Percentiles rank a stretch among this genome's conserved stretches.
These are phyloP conservation scores for Todus mexicanus DNA, from an alignment of 2,797 vertebrate genomes.

Conservation along the genomic window DNA sequence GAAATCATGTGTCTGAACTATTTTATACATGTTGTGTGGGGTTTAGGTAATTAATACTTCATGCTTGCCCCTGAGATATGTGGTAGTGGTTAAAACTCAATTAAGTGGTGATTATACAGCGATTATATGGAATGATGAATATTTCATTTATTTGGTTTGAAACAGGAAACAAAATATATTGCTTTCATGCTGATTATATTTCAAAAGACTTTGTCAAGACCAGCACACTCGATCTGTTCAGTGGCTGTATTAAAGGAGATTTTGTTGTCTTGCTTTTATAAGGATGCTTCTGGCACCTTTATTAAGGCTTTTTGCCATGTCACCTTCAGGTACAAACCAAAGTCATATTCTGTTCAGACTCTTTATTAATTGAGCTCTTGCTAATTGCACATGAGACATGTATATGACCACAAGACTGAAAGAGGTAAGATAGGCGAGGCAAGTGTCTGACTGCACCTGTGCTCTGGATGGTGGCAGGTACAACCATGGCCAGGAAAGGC, in stretches of 20 bases:
- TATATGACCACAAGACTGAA: not conserved
- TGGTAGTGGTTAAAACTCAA: constrained; percentile 10
- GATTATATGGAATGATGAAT: constrained; percentile 5
- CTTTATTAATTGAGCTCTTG: not conserved
- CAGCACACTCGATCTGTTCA: not conserved
- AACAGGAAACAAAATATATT: not conserved
- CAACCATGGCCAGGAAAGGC: not conserved
- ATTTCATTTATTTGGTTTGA: constrained; percentile 16
- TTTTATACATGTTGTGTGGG: not conserved
- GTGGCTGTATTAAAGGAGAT: not conserved
- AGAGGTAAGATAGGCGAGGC: not conserved
- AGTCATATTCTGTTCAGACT: not conserved
- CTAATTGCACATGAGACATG: not conserved
- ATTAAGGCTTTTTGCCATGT: not conserved
- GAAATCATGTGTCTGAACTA: not conserved
- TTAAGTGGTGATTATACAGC: constrained; percentile 7
- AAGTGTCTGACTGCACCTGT: not conserved
- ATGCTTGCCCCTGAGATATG: not conserved
- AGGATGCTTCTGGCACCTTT: not conserved
- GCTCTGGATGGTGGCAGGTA: not conserved
- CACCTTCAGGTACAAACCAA: not conserved
- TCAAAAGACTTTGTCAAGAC: not conserved
- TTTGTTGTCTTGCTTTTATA: not conserved
- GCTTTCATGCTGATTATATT: not conserved
- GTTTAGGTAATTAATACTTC: constrained; percentile 10